Conservation (phyloP, 1,140 invertebrate genomes). For the Eubasilissa regina region DNA sequence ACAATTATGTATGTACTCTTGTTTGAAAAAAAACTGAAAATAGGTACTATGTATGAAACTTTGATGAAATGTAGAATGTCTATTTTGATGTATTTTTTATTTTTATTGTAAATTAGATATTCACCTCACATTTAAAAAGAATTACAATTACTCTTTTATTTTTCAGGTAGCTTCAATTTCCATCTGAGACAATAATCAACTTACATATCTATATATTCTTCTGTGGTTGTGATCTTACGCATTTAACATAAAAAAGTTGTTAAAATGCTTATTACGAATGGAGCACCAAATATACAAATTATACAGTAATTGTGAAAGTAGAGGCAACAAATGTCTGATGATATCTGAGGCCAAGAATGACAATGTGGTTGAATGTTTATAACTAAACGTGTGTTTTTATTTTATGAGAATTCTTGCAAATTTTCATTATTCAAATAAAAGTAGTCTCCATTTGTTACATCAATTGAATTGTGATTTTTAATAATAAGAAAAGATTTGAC, state of each 20-base stretch:
- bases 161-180: slow-evolving; percentile 2
- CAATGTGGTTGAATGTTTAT: too few relatives aligned
- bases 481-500: not conserved
- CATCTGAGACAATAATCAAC: not conserved
- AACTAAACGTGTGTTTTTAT: too few relatives aligned
- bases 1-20: too few relatives aligned
- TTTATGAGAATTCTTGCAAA: too few relatives aligned
- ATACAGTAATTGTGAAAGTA: slow-evolving; percentile 27
- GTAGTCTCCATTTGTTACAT: not conserved
- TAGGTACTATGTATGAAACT: too few relatives aligned
- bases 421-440: too few relatives aligned
- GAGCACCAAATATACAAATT: slow-evolving; percentile 50
- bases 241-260: not conserved
- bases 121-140: not conserved
- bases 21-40: too few relatives aligned
- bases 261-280: slow-evolving; percentile 1
- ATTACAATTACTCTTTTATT: not conserved
- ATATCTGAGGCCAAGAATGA: too few relatives aligned
- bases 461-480: not conserved
- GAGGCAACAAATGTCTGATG: too few relatives aligned
- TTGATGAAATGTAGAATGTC: too few relatives aligned
- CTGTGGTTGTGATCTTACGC: slow-evolving; percentile 9
- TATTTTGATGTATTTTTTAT: too few relatives aligned
- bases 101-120: not conserved
- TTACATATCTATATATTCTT: not conserved